Evolutionary conservation across 2,888 invertebrate species (phyloP).

Genomic region (Polylopha cassiicola): DNA sequence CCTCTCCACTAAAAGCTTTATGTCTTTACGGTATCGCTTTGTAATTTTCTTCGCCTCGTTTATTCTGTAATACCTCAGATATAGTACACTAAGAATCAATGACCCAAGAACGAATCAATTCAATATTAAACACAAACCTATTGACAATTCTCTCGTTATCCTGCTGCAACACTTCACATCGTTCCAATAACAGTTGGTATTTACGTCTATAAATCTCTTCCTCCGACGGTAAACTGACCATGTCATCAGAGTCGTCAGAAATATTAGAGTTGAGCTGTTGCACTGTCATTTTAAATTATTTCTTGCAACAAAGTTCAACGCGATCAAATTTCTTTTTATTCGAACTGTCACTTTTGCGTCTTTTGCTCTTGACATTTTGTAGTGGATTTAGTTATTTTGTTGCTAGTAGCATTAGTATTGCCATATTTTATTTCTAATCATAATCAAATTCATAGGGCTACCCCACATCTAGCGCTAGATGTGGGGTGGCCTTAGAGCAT

Average conservation of each 20-base stretch:
- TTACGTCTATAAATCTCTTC: constrained; percentile 84
- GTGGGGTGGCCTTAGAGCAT: too few relatives aligned
- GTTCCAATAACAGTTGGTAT: constrained; percentile 83
- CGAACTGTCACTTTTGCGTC: constrained; percentile 47
- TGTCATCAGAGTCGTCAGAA: constrained; percentile 76
- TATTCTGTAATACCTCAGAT: constrained; percentile 68
- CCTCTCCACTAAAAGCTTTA: constrained; percentile 81
- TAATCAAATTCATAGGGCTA: too few relatives aligned
- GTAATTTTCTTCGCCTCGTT: constrained; percentile 83
- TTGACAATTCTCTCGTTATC: constrained; percentile 85
- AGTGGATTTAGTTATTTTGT: too few relatives aligned
- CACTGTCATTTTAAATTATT: constrained; percentile 78
- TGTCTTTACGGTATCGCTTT: constrained; percentile 81
- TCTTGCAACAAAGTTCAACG: constrained; percentile 65
- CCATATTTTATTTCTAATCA: too few relatives aligned
- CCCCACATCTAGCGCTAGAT: too few relatives aligned
- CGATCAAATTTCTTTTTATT: constrained; percentile 65
- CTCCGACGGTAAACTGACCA: constrained; percentile 76
- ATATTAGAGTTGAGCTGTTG: constrained; percentile 73
- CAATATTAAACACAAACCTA: constrained; percentile 63
- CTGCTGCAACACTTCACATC: constrained; percentile 86
- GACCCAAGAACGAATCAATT: constrained; percentile 26
- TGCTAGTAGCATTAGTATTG: too few relatives aligned
- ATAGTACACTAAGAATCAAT: constrained; percentile 28
- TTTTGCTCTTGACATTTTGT: too few relatives aligned